phyloP scores from a whole-genome alignment of 2,113 vertebrate species.

The Anoura caudifer region DNA sequence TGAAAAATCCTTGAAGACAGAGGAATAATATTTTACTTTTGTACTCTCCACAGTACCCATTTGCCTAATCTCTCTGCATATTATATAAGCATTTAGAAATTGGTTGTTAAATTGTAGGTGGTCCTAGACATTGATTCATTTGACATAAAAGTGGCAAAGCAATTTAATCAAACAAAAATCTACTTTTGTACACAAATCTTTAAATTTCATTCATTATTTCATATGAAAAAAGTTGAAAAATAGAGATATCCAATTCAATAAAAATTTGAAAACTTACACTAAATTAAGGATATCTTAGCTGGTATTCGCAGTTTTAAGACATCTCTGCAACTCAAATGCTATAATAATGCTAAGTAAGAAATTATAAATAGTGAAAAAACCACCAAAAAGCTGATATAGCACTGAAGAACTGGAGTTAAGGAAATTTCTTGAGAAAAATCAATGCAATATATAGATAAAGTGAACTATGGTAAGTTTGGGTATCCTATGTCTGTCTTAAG shows the following conservation, averaged over 20 bases:
- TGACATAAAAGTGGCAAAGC: not conserved
- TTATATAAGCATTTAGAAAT: not conserved
- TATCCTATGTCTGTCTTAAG: not conserved
- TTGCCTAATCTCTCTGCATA: not conserved
- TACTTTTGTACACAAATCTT: not conserved
- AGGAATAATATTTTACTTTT: not conserved
- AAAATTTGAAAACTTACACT: not conserved
- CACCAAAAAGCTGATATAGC: not conserved
- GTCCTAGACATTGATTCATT: not conserved
- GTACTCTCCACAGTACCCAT: not conserved
- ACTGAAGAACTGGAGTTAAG: not conserved
- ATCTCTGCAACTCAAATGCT: not conserved
- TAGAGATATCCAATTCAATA: not conserved
- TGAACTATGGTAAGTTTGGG: not conserved
- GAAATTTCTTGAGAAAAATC: not conserved
- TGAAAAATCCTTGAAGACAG: not conserved
- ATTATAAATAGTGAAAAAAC: not conserved
- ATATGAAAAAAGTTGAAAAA: not conserved
- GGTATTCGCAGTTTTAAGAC: not conserved
- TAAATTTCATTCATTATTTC: not conserved
- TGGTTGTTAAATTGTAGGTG: not conserved
- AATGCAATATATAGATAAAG: not conserved
- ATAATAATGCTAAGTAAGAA: slow-evolving; percentile 6
- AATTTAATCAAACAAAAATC: slow-evolving; percentile 21
- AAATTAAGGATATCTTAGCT: not conserved